Evolutionary conservation across 1,140 invertebrate species (phyloP), one percentile per base, ranked within the genome.

Genomic region (Calliphora vicina): DNA sequence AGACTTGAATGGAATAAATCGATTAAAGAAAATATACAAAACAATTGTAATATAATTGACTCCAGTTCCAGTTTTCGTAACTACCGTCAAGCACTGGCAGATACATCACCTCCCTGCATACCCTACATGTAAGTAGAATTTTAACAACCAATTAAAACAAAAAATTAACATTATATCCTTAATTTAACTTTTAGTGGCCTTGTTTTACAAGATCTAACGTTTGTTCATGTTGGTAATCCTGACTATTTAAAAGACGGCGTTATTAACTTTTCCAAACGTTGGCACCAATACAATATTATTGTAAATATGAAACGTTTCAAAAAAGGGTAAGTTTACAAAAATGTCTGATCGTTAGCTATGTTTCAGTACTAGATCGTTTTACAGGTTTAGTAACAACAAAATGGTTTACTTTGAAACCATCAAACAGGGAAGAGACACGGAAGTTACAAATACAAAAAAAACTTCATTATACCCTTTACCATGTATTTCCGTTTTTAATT

Each of bases 301-400:
- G 97, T 99, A 91, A 98, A 97, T 90, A 98, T 99, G 96, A 97
- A 98, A 88, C 93, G 97, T 89, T 99, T 99, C 91, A 97, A 97
- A 88, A 97, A 97, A 92, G 95, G 96, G 97, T 98, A 91, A 92
- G 92, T 93, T 81, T 82, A 67, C 25, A 76, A 74, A 74, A 1
- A 10, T 12, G 15, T 72, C n/a, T 61, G 6, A 17, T 1, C 50
- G 5, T 61, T 61, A n/a, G n/a, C n/a, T n/a, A n/a, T n/a, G n/a
- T n/a, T n/a, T n/a, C n/a, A n/a, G n/a, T n/a, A n/a, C n/a, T n/a
- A n/a, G n/a, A n/a, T n/a, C n/a, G n/a, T n/a, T n/a, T n/a, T n/a
- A n/a, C n/a, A n/a, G n/a, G n/a, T n/a, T n/a, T n/a, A n/a, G n/a
- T n/a, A n/a, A n/a, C n/a, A n/a, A n/a, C n/a, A n/a, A n/a, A n/a